Base-by-base conservation (phyloP, 2,797 vertebrate genomes). In the Tympanoctomys barrerae region DNA sequence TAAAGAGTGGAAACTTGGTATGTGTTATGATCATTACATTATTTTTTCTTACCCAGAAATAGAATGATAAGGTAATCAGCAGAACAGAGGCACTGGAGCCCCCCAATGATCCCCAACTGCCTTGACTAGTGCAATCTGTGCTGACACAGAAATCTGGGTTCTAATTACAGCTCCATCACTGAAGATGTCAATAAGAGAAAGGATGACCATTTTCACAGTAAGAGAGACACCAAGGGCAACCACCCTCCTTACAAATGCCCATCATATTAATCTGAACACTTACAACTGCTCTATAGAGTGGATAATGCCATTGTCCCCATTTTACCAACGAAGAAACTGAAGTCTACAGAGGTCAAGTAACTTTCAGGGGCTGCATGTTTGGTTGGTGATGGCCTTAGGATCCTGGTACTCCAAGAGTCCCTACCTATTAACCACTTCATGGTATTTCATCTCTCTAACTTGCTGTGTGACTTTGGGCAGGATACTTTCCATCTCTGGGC, bases 301-400 rank as follows among this genome's bases (percentile, higher is more conserved):
- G 3, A 28, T 64, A 75, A 19, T 84, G 73, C 59, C 83, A 61
- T 68, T 59, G 11, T 10, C 5, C 42, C 62, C 59, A 77, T 52
- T 71, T 91, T 91, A 88, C 9, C 88, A 71, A 94, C 39, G 6
- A 89, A n/a, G 28, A 92, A 87, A 85, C 87, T 42, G 59, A 96
- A 73, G 31, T 16, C 66, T 86, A 83, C 21, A 68, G 16, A 96
- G 16, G 2, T 73, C 85, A 92, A 46, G 4, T 71, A 83, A 89
- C 0, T 93, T 91, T 18, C 7, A 33, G 90, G 94, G 39, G 26
- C 66, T 12, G 70, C 11, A 26, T 82, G 89, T 49, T 21, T 9
- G 0, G 11, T 61, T 90, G 81, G 31, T 66, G 42, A 89, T 31
- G 39, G 6, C 6, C 93, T 92, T 89, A 90, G 57, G 81, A 82